These are phyloP conservation scores for Aptenodytes patagonicus DNA, from an alignment of 2,113 vertebrate genomes.

Conservation along the genomic window DNA sequence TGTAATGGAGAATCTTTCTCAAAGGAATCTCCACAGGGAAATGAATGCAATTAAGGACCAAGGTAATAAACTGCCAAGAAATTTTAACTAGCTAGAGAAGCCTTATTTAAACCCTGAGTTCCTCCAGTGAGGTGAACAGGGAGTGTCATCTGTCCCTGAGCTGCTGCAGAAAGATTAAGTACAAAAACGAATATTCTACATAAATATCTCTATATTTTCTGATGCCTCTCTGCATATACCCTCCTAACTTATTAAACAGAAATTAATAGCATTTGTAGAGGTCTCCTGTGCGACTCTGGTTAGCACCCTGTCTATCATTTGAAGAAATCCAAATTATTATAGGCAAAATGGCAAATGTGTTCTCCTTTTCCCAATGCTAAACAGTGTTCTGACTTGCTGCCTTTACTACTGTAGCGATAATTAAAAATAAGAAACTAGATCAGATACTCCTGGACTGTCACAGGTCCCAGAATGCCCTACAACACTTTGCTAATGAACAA, in stretches of 20 bases:
- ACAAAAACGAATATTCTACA: neutral
- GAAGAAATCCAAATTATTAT: neutral
- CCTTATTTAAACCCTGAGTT: constrained; percentile 42
- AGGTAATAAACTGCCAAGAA: constrained; percentile 46
- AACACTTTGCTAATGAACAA: neutral
- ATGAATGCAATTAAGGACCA: constrained; percentile 43
- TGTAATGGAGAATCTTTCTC: neutral
- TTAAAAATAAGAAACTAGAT: neutral
- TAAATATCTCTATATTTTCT: neutral
- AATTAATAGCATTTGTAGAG: neutral
- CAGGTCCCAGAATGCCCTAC: neutral
- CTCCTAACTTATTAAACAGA: neutral
- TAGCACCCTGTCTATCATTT: neutral
- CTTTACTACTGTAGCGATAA: neutral
- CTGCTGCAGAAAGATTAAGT: neutral
- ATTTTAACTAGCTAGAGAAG: constrained; percentile 23
- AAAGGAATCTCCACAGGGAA: constrained; percentile 15
- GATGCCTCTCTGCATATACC: neutral
- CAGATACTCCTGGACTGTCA: neutral
- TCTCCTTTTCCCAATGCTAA: neutral
- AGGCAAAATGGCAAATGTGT: neutral
- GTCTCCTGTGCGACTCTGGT: neutral
- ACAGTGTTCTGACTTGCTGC: neutral
- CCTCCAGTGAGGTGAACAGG: neutral
- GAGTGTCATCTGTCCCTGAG: neutral